Conservation (phyloP, 2,888 invertebrate genomes). For the Ophion obscuratus region DNA sequence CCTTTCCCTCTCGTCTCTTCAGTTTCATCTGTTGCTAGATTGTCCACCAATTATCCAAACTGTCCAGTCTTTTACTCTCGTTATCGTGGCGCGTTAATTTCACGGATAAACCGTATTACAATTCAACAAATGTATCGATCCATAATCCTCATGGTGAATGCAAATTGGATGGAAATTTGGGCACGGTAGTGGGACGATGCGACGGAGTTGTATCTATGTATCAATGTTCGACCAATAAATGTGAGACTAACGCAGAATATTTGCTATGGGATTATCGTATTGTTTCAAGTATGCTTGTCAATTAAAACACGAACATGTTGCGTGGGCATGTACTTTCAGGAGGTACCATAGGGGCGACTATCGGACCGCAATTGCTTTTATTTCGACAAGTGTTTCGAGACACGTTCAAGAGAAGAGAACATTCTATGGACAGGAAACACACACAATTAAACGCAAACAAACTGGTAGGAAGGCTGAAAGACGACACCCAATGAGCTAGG, state of each 20-base stretch:
- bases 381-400: not conserved
- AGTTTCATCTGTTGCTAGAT: slow-evolving; percentile 41
- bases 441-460: not conserved
- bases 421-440: not conserved
- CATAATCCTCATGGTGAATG: slow-evolving; percentile 22
- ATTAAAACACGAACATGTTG: not conserved
- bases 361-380: not conserved
- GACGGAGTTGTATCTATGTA: not conserved
- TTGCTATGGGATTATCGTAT: too few relatives aligned
- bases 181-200: slow-evolving; percentile 2
- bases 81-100: slow-evolving; percentile 50
- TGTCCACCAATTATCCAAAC: slow-evolving; percentile 52
- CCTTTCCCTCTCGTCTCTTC: slow-evolving; percentile 18
- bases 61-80: slow-evolving; percentile 24
- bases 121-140: slow-evolving; percentile 35
- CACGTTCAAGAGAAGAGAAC: not conserved
- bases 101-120: slow-evolving; percentile 6
- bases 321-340: too few relatives aligned
- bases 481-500: not conserved
- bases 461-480: not conserved
- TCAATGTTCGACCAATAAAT: not conserved
- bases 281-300: not conserved
- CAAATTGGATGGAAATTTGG: slow-evolving; percentile 13
- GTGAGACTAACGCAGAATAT: not conserved
- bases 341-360: not conserved